Conservation (phyloP, 2,888 invertebrate species). For the Aplocera efformata region DNA sequence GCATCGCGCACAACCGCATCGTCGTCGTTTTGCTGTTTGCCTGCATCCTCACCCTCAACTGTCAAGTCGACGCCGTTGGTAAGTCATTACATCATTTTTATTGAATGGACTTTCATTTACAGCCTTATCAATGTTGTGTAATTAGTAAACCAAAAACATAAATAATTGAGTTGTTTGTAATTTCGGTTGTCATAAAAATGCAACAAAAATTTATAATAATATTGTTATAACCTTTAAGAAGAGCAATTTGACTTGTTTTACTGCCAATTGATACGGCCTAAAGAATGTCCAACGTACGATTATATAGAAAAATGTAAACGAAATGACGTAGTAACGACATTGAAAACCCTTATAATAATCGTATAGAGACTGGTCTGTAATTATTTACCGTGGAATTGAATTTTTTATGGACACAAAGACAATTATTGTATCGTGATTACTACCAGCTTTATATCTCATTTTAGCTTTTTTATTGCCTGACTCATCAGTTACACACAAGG, state of each 20-base stretch:
- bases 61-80: conserved; percentile 72
- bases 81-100: conserved; percentile 42
- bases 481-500: neutral
- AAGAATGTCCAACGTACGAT: conserved; percentile 33
- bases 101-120: conserved; percentile 43
- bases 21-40: conserved; percentile 70
- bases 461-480: conserved; percentile 17
- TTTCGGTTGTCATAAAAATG: too few species aligned
- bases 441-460: conserved; percentile 17
- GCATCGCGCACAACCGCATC: conserved; percentile 68
- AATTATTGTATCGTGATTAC: conserved; percentile 29
- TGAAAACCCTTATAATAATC: conserved; percentile 28
- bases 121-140: conserved; percentile 16
- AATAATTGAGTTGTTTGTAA: too few species aligned
- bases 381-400: conserved; percentile 29
- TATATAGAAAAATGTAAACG: conserved; percentile 33
- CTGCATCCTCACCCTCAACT: conserved; percentile 68
- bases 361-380: conserved; percentile 29
- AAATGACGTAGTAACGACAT: conserved; percentile 43
- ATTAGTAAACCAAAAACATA: too few species aligned
- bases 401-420: conserved; percentile 32
- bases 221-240: too few species aligned
- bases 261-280: conserved; percentile 14
- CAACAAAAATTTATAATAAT: too few species aligned
- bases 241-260: neutral